These are phyloP conservation scores for Parazoanthus darwini DNA, from an alignment of 92 coral and sea anemone species.

Conservation along the genomic window DNA sequence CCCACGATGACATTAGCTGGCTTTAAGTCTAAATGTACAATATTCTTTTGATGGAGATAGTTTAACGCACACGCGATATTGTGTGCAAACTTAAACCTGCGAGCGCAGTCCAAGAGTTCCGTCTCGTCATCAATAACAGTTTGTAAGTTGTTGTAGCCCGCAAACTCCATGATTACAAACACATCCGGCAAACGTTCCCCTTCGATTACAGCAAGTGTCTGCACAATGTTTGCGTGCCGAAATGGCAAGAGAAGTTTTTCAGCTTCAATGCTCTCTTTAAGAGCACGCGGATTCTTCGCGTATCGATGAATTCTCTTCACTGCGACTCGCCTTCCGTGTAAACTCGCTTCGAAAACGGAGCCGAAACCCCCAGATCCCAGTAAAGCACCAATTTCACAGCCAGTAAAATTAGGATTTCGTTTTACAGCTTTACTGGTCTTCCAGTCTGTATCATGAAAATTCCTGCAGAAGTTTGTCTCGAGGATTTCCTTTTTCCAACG, in stretches of 20 bases:
- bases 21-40: conserved; percentile 88
- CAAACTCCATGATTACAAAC: conserved; percentile 85
- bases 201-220: conserved; percentile 80
- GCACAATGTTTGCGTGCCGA: conserved; percentile 77
- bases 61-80: conserved; percentile 80
- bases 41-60: conserved; percentile 69
- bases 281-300: conserved; percentile 70
- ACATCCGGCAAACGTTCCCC: conserved; percentile 64
- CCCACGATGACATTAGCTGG: conserved; percentile 91
- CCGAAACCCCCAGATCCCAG: conserved; percentile 95
- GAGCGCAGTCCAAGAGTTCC: conserved; percentile 56
- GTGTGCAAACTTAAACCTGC: conserved; percentile 69
- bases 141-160: conserved; percentile 84
- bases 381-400: conserved; percentile 52
- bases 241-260: conserved; percentile 75
- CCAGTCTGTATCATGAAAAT: conserved; percentile 4
- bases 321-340: conserved; percentile 73
- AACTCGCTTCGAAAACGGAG: conserved; percentile 73
- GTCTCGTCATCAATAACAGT: conserved; percentile 74
- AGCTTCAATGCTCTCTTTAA: conserved; percentile 74
- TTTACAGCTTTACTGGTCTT: not conserved
- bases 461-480: conserved; percentile 22
- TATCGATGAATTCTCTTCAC: conserved; percentile 78
- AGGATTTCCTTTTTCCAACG: conserved; percentile 38
- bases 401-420: not conserved